Conservation (phyloP, 2,113 vertebrate genomes). For the Phyllostomus discolor region DNA sequence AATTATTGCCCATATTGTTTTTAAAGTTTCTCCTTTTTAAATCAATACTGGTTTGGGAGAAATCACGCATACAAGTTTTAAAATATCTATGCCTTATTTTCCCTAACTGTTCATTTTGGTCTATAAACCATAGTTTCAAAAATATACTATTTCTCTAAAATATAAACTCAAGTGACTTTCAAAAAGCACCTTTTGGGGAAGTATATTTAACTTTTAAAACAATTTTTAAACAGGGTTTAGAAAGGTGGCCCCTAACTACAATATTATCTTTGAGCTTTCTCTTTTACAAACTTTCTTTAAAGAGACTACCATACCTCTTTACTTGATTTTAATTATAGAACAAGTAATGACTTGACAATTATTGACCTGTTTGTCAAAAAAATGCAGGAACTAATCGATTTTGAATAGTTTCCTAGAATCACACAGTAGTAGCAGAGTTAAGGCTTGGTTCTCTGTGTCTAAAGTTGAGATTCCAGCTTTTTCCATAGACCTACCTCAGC, state of each 20-base stretch:
- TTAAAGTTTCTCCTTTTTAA: not conserved
- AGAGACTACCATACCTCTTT: not conserved
- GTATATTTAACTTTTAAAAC: not conserved
- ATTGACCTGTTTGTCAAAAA: not conserved
- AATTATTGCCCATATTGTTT: not conserved
- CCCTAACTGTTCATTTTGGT: not conserved
- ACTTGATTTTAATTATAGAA: not conserved
- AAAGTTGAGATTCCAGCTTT: not conserved
- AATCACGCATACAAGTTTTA: not conserved
- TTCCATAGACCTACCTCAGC: not conserved
- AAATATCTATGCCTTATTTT: not conserved
- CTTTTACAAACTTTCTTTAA: constrained; percentile 17
- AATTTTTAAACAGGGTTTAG: not conserved
- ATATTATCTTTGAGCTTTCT: not conserved
- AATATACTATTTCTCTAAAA: not conserved
- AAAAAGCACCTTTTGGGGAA: not conserved
- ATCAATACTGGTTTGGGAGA: not conserved
- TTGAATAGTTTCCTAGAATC: not conserved
- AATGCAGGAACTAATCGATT: not conserved
- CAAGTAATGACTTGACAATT: not conserved
- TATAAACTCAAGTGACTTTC: not conserved
- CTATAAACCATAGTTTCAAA: not conserved
- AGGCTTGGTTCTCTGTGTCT: not conserved
- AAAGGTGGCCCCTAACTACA: not conserved
- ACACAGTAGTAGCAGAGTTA: not conserved